Evolutionary conservation across 2,113 vertebrate genomes (phyloP), one percentile per base, ranked within the genome.

Genomic region (Neomonachus schauinslandi): DNA sequence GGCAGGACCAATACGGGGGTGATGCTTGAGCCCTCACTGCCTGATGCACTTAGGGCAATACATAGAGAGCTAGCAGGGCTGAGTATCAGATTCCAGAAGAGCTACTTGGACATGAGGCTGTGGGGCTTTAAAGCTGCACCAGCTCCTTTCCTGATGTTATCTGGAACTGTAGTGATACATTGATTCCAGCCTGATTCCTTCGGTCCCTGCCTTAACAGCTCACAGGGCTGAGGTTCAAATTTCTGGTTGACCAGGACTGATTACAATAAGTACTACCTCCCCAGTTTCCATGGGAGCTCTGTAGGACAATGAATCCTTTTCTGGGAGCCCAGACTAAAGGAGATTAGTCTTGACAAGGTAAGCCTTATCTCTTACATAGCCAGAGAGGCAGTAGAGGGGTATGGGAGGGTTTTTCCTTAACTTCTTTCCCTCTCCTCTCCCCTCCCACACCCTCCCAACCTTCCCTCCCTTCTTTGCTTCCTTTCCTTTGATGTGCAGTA

Each of bases 381-480:
- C 49, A 67, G 49, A 90, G 33, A n/a, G 12, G 61, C 1, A 26
- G 7, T 0, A 21, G 14, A 28, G 7, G 19, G 24, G 1, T 19
- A 39, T 13, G 3, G 26, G 26, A 79, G 11, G 22, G 16, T 39
- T 49, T 95, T 93, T 82, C 46, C 51, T 61, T 33, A 79, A 53
- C 18, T 59, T 21, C 26, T 57, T 15, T 65, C 3, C 19, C 5
- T 21, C 7, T 59, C 12, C 33, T 42, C 33, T 49, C 9, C 8
- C 13, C 11, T 31, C 22, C 18, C 10, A 2, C 6, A 19, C 5
- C 8, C 12, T n/a, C 6, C 6, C 12, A 49, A 0, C 3, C 9
- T 21, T 3, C 19, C 18, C 28, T 28, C 4, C n/a, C 7, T 39
- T 33, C 18, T 7, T 74, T n/a, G 22, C 24, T 39, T 86, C 49